A percentile compares a stretch with the other conserved stretches of the same genome.
Evolutionary conservation across 2,797 vertebrate genomes (phyloP).

Genomic region (Ciconia nigra): DNA sequence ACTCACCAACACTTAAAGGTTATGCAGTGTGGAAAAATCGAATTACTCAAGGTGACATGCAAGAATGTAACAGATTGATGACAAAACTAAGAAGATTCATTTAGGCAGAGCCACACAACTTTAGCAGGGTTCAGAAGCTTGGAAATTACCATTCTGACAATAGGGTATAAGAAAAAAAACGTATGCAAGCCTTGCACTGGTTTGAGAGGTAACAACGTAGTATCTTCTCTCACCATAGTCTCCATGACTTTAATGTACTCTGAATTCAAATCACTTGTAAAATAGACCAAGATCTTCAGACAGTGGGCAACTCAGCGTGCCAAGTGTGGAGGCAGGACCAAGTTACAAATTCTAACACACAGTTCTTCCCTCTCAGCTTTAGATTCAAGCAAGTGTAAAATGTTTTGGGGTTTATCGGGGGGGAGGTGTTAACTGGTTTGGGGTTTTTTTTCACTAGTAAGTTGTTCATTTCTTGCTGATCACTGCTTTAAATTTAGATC

Average conservation of each 20-base stretch:
- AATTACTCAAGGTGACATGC: neutral
- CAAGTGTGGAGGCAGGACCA: neutral
- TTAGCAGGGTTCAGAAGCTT: neutral
- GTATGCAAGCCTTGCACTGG: neutral
- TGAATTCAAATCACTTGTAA: neutral
- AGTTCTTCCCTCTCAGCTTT: neutral
- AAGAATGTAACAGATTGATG: neutral
- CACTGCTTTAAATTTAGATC: neutral
- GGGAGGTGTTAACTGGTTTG: neutral
- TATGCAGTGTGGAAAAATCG: neutral
- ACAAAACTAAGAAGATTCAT: neutral
- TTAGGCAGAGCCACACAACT: neutral
- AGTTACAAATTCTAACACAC: neutral
- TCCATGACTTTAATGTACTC: neutral
- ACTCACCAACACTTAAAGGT: neutral
- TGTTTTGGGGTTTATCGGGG: fast-evolving
- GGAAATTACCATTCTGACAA: neutral
- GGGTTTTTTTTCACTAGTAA: neutral
- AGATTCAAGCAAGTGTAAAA: neutral
- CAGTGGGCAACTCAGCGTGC: neutral
- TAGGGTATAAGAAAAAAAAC: neutral
- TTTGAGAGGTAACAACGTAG: fast-evolving
- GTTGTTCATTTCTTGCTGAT: neutral
- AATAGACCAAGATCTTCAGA: neutral
- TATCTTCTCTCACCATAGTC: neutral